Percentiles rank a stretch among this genome's conserved stretches.
These are phyloP conservation scores for Sebastes hubbsi DNA, from an alignment of 2,797 vertebrate genomes.

Conservation along the genomic window DNA sequence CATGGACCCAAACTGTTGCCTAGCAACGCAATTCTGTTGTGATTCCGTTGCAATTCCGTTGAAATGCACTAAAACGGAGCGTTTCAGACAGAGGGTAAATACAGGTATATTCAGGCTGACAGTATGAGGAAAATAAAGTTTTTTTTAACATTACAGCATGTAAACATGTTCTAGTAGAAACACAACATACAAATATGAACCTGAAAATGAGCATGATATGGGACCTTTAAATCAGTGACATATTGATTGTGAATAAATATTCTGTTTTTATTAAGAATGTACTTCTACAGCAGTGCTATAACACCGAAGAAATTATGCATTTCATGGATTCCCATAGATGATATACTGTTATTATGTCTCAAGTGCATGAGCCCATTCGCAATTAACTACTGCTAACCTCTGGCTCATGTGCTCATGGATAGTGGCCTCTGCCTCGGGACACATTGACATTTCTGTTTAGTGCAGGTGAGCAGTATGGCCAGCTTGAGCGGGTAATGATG, in stretches of 20 bases:
- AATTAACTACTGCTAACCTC: slow-evolving; percentile 17
- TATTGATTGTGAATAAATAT: slow-evolving; percentile 19
- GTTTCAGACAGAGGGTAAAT: too few species aligned
- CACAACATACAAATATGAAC: too few species aligned
- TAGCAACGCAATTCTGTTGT: too few species aligned
- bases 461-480: slow-evolving; percentile 39
- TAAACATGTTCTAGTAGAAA: too few species aligned
- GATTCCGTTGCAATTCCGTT: too few species aligned
- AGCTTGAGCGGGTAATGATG: slow-evolving; percentile 53
- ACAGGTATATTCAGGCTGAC: too few species aligned
- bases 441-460: slow-evolving; percentile 34
- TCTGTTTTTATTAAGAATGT: not conserved
- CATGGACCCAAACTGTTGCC: too few species aligned
- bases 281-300: not conserved
- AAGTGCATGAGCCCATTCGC: not conserved
- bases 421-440: slow-evolving; percentile 50
- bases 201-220: too few species aligned
- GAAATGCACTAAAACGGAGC: too few species aligned
- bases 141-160: too few species aligned
- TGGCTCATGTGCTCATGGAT: slow-evolving; percentile 14
- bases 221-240: slow-evolving; percentile 9
- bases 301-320: not conserved
- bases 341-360: not conserved
- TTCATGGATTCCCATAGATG: not conserved
- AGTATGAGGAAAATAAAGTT: too few species aligned